Evolutionary conservation across 2,888 invertebrate genomes (phyloP).

Genomic region (Griposia aprilina): DNA sequence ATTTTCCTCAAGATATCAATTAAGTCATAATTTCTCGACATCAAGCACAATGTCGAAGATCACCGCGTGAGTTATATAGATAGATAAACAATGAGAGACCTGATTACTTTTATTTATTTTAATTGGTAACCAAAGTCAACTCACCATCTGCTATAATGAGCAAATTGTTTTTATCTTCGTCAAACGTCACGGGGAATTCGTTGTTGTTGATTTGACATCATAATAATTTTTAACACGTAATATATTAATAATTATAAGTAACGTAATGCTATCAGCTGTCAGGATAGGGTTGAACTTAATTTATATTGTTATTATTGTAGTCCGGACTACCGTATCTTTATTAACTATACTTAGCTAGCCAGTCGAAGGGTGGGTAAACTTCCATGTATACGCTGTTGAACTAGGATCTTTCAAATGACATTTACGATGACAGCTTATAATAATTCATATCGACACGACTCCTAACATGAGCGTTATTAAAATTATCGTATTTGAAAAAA

Average conservation of each 20-base stretch:
- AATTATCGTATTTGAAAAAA: constrained; percentile 43
- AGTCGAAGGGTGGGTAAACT: constrained; percentile 3
- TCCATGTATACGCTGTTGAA: neutral
- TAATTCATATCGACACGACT: constrained; percentile 41
- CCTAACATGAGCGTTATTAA: constrained; percentile 42
- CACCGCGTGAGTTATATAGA: constrained; percentile 49
- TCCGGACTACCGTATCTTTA: neutral
- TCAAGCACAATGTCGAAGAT: constrained; percentile 51
- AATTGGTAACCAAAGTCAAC: constrained; percentile 37
- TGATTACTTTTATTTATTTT: constrained; percentile 52
- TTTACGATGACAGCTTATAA: constrained; percentile 50
- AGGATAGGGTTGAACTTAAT: constrained; percentile 29
- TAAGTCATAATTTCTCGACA: constrained; percentile 47
- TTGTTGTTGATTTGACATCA: constrained; percentile 44
- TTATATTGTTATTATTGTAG: constrained; percentile 36
- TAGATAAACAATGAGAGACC: constrained; percentile 53
- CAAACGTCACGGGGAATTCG: constrained; percentile 41
- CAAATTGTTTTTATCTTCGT: constrained; percentile 37
- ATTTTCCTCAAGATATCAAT: constrained; percentile 57
- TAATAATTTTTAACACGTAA: constrained; percentile 40
- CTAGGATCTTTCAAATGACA: constrained; percentile 32
- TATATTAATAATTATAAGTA: constrained; percentile 39
- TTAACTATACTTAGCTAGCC: neutral
- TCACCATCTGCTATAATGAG: constrained; percentile 45
- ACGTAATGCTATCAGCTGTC: constrained; percentile 29